Conservation (phyloP, 2,797 vertebrate species). For the Mycteria americana region DNA sequence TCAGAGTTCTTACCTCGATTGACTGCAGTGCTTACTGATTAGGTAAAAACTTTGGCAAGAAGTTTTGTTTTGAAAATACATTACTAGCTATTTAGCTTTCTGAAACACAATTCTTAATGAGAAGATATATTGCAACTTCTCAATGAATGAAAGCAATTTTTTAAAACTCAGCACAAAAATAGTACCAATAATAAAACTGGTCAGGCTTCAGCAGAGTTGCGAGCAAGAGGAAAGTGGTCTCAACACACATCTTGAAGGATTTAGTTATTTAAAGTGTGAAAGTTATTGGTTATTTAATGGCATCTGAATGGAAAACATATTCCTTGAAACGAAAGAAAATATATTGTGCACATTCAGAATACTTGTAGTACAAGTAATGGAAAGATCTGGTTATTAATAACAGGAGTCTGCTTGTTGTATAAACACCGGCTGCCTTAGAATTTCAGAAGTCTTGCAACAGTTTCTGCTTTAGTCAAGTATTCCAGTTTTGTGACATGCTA, state of each 20-base stretch:
- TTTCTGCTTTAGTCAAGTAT: constrained; percentile 29
- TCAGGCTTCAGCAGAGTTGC: background rate
- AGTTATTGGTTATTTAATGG: constrained; percentile 53
- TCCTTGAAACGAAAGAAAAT: constrained; percentile 20
- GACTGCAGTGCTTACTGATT: background rate
- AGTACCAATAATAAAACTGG: background rate
- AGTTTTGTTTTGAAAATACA: background rate
- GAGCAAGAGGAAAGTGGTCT: constrained; percentile 19
- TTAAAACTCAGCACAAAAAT: background rate
- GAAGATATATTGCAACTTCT: background rate
- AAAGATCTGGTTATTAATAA: constrained; percentile 63
- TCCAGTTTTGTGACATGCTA: constrained; percentile 19
- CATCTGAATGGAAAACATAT: constrained; percentile 57
- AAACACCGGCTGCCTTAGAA: constrained; percentile 36
- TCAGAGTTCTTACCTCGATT: background rate
- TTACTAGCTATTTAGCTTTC: background rate
- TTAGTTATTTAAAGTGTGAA: constrained; percentile 58
- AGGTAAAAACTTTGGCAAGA: background rate
- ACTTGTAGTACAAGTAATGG: constrained; percentile 59
- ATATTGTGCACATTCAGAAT: background rate
- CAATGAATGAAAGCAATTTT: constrained; percentile 10
- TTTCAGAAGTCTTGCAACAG: constrained; percentile 30
- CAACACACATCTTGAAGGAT: constrained; percentile 49
- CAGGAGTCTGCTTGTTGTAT: constrained; percentile 46
- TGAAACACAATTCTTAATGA: background rate